Conservation (phyloP, 2,113 vertebrate genomes). For the Hemichromis elongatus region DNA sequence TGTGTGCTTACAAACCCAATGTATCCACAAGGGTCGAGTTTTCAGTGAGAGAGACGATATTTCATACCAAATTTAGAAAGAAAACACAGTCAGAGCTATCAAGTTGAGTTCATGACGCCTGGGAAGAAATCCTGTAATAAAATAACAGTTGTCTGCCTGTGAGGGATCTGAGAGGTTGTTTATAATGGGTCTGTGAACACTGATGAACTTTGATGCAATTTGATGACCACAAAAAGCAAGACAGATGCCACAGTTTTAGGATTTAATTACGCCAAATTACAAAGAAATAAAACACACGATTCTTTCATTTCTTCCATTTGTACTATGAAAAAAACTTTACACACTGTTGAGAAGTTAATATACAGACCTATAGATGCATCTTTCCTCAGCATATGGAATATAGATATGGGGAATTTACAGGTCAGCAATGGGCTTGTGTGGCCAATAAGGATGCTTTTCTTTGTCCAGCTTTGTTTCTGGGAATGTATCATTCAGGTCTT, state of each 20-base stretch:
- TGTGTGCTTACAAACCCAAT: slow-evolving; percentile 18
- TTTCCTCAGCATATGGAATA: not conserved
- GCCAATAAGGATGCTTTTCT: slow-evolving; percentile 81
- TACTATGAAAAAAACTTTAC: not conserved
- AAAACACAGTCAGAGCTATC: slow-evolving; percentile 39
- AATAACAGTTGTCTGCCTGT: slow-evolving; percentile 35
- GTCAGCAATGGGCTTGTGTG: slow-evolving; percentile 77
- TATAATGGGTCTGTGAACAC: slow-evolving; percentile 22
- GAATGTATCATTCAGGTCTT: slow-evolving; percentile 75
- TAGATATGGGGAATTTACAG: slow-evolving; percentile 60
- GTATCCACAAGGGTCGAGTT: slow-evolving; percentile 21
- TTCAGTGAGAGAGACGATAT: slow-evolving; percentile 1
- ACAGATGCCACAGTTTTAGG: not conserved
- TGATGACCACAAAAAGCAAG: not conserved
- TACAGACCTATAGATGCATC: not conserved
- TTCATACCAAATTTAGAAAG: slow-evolving; percentile 50
- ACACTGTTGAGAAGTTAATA: not conserved
- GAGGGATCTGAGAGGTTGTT: slow-evolving; percentile 10
- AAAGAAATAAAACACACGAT: not conserved
- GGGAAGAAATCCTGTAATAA: slow-evolving; percentile 38
- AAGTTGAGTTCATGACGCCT: slow-evolving; percentile 30
- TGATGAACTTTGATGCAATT: not conserved
- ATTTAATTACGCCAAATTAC: not conserved
- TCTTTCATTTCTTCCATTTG: not conserved
- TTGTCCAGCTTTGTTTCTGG: slow-evolving; percentile 82